Base-by-base conservation (phyloP, 23 tunicate genomes). In the Styela plicata region DNA sequence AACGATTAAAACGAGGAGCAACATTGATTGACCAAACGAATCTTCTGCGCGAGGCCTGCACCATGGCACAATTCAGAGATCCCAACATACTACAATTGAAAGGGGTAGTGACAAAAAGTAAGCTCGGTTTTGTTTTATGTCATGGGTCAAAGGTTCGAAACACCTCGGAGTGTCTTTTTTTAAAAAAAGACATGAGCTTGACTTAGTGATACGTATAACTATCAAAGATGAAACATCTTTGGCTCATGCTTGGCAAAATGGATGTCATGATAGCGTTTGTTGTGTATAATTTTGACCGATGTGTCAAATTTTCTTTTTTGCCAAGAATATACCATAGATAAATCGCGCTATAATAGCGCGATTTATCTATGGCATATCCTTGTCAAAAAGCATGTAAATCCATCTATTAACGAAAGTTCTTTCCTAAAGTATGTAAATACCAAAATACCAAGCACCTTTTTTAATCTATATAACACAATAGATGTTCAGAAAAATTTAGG, bases 71-170 rank as follows among this genome's bases (percentile, higher is more conserved):
- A 82, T 91, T 91, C 62, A 63, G 70, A 17, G 74, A 91, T 61
- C 82, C 97, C 32, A 91, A 91, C 33, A 86, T 94, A n/a, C 82
- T 94, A 36, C 86, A 86, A 64, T 66, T 94, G 31, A 90, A 94
- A 79, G 99, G 99, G 35, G 96, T 94, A 16, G 99, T 94, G 36
- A 94, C 94, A 13, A 89, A 89, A 86, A 77, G 90, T 94, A 44
- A 30, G 30, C 13, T 13, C 57, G 13, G 68, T 83, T 83, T 13
- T 63, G 24, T 2, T 28, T 36, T 18, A 61, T 61, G 19, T 61
- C 21, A 61, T 19, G 21, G 21, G 21, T 21, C 19, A 18, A 19
- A 61, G 19, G 21, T 21, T 19, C 64, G 21, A 61, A 61, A 21
- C 19, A 61, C 64, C 21, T 19, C 19, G 19, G 64, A 18, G 19